Conservation (phyloP, 2,113 vertebrate species). For the Murina feae region DNA sequence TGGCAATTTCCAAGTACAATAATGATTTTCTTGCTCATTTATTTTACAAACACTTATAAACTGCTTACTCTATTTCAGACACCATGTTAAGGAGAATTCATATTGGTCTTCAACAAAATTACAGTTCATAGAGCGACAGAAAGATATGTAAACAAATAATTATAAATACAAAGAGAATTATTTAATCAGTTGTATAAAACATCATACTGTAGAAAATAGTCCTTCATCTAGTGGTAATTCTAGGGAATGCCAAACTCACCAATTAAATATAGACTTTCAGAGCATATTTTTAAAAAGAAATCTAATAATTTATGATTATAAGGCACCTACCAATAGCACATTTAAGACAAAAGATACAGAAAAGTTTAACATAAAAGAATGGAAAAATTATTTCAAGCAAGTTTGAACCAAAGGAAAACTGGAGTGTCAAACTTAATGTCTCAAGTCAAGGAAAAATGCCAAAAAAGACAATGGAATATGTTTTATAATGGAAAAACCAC, state of each 20-base stretch:
- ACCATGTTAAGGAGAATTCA: neutral
- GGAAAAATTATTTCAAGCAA: neutral
- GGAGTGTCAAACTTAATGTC: neutral
- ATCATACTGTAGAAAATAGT: neutral
- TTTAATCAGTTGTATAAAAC: neutral
- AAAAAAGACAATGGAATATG: neutral
- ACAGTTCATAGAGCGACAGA: neutral
- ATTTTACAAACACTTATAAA: neutral
- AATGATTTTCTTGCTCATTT: neutral
- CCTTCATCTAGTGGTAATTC: neutral
- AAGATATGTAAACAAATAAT: neutral
- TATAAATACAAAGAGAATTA: neutral
- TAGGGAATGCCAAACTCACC: neutral
- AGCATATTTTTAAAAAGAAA: neutral
- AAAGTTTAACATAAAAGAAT: neutral
- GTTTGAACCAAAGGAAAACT: neutral
- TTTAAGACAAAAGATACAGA: neutral
- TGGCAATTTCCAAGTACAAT: neutral
- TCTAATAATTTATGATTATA: neutral
- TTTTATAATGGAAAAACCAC: neutral
- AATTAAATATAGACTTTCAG: neutral
- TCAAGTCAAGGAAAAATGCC: neutral
- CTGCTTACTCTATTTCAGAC: neutral
- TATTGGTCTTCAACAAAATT: neutral
- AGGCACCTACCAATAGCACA: neutral